These are phyloP conservation scores for Coleophora flavipennella DNA, from an alignment of 2,888 invertebrate species.

Conservation along the genomic window DNA sequence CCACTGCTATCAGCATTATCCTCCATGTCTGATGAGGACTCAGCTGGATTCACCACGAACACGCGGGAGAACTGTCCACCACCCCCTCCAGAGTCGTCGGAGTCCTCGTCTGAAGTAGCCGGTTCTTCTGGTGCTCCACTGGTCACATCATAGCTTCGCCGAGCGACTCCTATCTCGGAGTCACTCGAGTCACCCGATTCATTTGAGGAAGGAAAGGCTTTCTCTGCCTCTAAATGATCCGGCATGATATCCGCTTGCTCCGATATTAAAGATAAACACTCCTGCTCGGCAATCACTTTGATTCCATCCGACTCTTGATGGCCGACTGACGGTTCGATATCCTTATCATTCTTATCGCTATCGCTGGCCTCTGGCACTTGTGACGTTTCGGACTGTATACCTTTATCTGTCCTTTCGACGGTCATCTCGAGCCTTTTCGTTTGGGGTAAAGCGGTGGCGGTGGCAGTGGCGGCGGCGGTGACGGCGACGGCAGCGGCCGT, in stretches of 20 bases:
- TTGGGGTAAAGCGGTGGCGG: slow-evolving; percentile 42
- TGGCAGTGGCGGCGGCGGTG: slow-evolving; percentile 58
- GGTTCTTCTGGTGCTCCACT: slow-evolving; percentile 61
- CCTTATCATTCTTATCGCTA: slow-evolving; percentile 58
- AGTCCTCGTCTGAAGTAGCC: slow-evolving; percentile 64
- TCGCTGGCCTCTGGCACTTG: slow-evolving; percentile 39
- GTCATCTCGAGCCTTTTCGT: slow-evolving; percentile 53
- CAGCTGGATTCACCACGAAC: slow-evolving; percentile 77
- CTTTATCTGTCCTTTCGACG: slow-evolving; percentile 53
- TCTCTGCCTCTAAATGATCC: slow-evolving; percentile 63
- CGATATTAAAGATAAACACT: slow-evolving; percentile 37
- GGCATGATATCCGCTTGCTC: slow-evolving; percentile 53
- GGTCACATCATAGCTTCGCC: slow-evolving; percentile 57
- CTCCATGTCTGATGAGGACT: slow-evolving; percentile 74
- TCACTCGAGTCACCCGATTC: slow-evolving; percentile 64
- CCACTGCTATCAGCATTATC: slow-evolving; percentile 73
- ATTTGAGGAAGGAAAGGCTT: slow-evolving; percentile 70
- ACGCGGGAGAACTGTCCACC: slow-evolving; percentile 75
- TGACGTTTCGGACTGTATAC: slow-evolving; percentile 55
- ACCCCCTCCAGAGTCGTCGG: slow-evolving; percentile 70
- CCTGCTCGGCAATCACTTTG: slow-evolving; percentile 57
- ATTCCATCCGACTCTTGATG: slow-evolving; percentile 49
- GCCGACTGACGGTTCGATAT: slow-evolving; percentile 47
- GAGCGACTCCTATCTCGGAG: slow-evolving; percentile 51
- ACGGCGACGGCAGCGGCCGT: slow-evolving; percentile 64